Percentiles rank a stretch among this genome's conserved stretches.
Evolutionary conservation across 2,797 vertebrate genomes (phyloP).

Genomic region (Peromyscus eremicus): DNA sequence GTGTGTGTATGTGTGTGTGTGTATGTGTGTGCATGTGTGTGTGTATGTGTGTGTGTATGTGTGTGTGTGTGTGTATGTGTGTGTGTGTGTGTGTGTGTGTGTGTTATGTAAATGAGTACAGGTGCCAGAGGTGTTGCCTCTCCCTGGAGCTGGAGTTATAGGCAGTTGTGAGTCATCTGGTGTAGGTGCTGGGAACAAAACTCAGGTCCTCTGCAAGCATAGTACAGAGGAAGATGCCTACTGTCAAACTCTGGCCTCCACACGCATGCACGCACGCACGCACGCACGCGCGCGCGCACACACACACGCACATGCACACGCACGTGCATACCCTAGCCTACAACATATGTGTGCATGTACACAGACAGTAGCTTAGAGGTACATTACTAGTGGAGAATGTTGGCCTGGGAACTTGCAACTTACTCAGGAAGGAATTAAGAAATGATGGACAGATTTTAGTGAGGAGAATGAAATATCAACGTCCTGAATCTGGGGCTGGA

Average conservation of each 20-base stretch:
- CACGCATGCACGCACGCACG: no score
- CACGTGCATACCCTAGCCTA: background rate
- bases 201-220: background rate
- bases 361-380: background rate
- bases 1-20: background rate
- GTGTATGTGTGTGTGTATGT: background rate
- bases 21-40: background rate
- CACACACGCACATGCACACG: no score
- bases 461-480: background rate
- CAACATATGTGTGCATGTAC: background rate
- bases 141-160: background rate
- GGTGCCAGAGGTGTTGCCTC: background rate
- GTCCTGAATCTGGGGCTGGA: background rate
- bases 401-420: constrained; percentile 22
- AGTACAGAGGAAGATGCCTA: background rate
- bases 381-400: constrained; percentile 27
- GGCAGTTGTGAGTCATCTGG: background rate
- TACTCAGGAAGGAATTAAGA: constrained; percentile 35
- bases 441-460: constrained; percentile 45
- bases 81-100: background rate
- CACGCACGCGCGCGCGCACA: no score
- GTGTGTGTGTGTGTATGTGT: background rate
- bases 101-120: background rate
- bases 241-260: background rate
- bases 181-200: background rate